A percentile compares a stretch with the other conserved stretches of the same genome.
phyloP scores from a whole-genome alignment of 2,888 invertebrate species.

The Syritta pipiens region DNA sequence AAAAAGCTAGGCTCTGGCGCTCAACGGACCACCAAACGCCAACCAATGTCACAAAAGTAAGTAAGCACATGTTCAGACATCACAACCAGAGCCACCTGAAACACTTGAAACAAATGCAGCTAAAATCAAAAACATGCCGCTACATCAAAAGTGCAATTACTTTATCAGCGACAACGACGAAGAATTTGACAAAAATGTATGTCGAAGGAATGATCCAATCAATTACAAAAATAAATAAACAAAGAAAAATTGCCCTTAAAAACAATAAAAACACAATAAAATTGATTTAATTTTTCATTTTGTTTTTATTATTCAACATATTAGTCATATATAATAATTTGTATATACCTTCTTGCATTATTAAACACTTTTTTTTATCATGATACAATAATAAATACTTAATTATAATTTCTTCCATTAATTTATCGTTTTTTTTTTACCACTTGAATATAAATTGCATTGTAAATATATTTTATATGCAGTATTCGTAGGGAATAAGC shows the following conservation, averaged over 20 bases:
- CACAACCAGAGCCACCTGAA: too few relatives aligned
- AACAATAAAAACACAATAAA: background rate
- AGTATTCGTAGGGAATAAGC: slow-evolving; percentile 34
- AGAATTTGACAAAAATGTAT: too few relatives aligned
- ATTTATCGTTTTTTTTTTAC: slow-evolving; percentile 49
- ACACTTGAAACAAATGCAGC: too few relatives aligned
- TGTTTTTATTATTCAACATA: slow-evolving; percentile 68
- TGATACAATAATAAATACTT: slow-evolving; percentile 62
- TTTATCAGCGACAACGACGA: too few relatives aligned
- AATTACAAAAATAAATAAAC: background rate
- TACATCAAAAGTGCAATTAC: too few relatives aligned
- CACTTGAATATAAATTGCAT: slow-evolving; percentile 54
- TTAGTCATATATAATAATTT: slow-evolving; percentile 63
- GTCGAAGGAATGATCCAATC: too few relatives aligned
- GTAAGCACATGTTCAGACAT: too few relatives aligned
- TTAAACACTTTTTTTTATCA: slow-evolving; percentile 66
- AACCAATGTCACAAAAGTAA: too few relatives aligned
- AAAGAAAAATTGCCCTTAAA: background rate
- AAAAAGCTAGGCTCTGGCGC: too few relatives aligned
- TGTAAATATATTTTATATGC: slow-evolving; percentile 62
- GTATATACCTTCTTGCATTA: slow-evolving; percentile 64
- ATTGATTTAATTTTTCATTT: slow-evolving; percentile 50
- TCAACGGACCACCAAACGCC: too few relatives aligned
- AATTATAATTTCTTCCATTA: slow-evolving; percentile 40
- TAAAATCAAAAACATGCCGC: too few relatives aligned